phyloP scores from a whole-genome alignment of 2,888 invertebrate species.

The Flexamia atlantica region DNA sequence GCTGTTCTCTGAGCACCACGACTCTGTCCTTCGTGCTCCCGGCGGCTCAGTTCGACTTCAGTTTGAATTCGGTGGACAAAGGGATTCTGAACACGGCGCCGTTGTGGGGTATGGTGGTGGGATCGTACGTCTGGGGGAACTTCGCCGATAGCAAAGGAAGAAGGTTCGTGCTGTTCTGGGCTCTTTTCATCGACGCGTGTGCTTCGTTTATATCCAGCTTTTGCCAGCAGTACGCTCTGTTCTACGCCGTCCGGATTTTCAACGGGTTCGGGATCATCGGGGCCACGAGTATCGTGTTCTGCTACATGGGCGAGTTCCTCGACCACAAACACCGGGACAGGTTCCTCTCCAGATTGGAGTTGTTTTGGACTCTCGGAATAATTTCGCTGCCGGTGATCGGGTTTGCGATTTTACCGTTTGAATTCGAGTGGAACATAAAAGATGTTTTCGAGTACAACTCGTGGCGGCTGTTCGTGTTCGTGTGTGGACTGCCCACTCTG shows the following conservation, averaged over 20 bases:
- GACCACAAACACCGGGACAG: conserved; percentile 71
- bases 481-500: conserved; percentile 79
- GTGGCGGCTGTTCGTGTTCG: conserved; percentile 81
- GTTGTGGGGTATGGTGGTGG: conserved; percentile 80
- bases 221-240: conserved; percentile 29
- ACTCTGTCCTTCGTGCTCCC: conserved; percentile 83
- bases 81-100: conserved; percentile 80
- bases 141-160: conserved; percentile 83
- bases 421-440: not conserved
- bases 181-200: conserved; percentile 78
- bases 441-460: conserved; percentile 76
- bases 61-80: conserved; percentile 78
- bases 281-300: conserved; percentile 79
- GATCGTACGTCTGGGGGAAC: conserved; percentile 85
- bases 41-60: conserved; percentile 79
- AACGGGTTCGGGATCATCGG: conserved; percentile 77
- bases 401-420: conserved; percentile 29
- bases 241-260: conserved; percentile 62
- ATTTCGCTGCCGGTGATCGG: conserved; percentile 78
- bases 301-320: conserved; percentile 80
- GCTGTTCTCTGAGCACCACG: conserved; percentile 82
- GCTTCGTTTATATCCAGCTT: conserved; percentile 77
- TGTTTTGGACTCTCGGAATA: conserved; percentile 74
- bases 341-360: conserved; percentile 64
- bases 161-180: conserved; percentile 80